A percentile compares a stretch with the other conserved stretches of the same genome.
phyloP scores from a whole-genome alignment of 2,888 invertebrate genomes.

The Tethea ocularis region DNA sequence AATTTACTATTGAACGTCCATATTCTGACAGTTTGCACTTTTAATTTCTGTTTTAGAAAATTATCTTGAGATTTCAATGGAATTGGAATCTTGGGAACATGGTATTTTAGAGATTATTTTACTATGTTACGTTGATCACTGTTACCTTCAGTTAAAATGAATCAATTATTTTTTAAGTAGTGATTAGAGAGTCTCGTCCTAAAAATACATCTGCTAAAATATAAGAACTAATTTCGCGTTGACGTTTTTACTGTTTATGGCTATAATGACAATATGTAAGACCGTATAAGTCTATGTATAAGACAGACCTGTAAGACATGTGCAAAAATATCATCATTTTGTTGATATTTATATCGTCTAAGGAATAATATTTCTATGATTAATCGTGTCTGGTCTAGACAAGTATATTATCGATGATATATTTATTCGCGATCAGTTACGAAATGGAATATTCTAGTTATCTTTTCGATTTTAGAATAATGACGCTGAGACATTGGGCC shows the following conservation, averaged over 20 bases:
- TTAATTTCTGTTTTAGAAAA: background rate
- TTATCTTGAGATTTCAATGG: no score
- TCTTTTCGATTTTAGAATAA: constrained; percentile 5
- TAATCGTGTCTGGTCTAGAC: background rate
- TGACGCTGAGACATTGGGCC: constrained; percentile 24
- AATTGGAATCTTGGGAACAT: no score
- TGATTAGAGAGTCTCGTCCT: no score
- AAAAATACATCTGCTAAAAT: background rate
- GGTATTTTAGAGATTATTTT: no score
- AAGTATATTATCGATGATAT: background rate
- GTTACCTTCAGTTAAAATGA: no score
- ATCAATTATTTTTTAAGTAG: no score
- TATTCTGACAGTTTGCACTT: constrained; percentile 23
- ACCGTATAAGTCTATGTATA: no score
- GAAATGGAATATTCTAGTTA: constrained; percentile 7
- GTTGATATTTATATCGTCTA: background rate
- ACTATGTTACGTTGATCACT: no score
- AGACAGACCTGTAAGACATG: background rate
- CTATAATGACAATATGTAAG: no score
- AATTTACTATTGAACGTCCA: constrained; percentile 20
- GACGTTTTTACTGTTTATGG: background rate
- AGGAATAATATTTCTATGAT: background rate
- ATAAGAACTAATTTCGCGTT: background rate
- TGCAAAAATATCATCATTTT: background rate
- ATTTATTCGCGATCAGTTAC: constrained; percentile 10